Evolutionary conservation across 2,888 invertebrate species (phyloP).

Genomic region (Microctonus aethiopoides): DNA sequence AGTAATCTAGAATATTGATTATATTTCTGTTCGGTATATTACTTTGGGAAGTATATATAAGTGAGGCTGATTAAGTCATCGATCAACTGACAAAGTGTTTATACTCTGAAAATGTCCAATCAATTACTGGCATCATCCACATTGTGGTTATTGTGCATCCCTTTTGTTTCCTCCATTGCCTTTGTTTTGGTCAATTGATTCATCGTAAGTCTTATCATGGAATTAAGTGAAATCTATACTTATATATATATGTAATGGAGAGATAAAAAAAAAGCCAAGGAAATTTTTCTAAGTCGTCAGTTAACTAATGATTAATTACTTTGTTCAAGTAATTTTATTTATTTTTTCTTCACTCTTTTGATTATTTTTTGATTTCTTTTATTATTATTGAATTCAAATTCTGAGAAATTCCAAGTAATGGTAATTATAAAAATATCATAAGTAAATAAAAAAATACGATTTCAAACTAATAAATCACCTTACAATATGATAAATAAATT

Average conservation of each 20-base stretch:
- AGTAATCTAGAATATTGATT: background rate
- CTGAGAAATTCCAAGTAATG: too few relatives aligned
- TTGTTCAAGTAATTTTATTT: conserved; percentile 11
- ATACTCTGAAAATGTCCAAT: conserved; percentile 60
- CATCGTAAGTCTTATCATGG: background rate
- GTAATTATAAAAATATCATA: too few relatives aligned
- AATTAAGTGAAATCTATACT: too few relatives aligned
- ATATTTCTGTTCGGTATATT: background rate
- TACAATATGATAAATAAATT: too few relatives aligned
- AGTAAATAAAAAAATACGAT: too few relatives aligned
- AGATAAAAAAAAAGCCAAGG: too few relatives aligned
- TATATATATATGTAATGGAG: too few relatives aligned
- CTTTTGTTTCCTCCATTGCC: background rate
- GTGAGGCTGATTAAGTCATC: conserved; percentile 61
- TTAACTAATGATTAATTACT: conserved; percentile 18
- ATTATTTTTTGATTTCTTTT: too few relatives aligned
- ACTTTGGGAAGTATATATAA: background rate
- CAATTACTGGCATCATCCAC: conserved; percentile 60
- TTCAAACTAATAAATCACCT: too few relatives aligned
- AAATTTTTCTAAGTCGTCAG: conserved; percentile 14
- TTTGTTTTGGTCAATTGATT: conserved; percentile 4
- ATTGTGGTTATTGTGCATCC: conserved; percentile 32
- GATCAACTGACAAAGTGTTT: conserved; percentile 62
- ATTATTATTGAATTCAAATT: too few relatives aligned
- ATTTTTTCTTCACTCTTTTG: too few relatives aligned